These are phyloP conservation scores for Dendrolimus punctatus DNA, from an alignment of 1,140 invertebrate genomes.

Conservation along the genomic window DNA sequence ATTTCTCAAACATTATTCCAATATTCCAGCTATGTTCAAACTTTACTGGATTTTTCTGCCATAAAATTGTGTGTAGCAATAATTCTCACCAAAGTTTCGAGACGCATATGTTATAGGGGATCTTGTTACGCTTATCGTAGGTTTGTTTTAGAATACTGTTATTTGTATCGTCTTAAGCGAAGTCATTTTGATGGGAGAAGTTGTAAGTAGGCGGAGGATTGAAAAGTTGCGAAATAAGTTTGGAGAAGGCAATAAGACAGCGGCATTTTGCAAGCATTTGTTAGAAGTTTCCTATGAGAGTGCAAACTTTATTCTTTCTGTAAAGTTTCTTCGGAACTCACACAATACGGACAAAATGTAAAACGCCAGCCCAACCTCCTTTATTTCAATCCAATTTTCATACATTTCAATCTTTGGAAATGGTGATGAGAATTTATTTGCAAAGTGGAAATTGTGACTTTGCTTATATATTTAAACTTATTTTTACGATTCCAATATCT, in stretches of 20 bases:
- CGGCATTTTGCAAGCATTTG: conserved; percentile 31
- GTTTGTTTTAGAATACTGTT: conserved; percentile 27
- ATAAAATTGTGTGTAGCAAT: conserved; percentile 5
- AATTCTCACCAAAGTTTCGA: conserved; percentile 16
- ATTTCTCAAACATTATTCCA: too few species aligned
- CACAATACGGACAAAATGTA: not conserved
- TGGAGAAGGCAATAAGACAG: conserved; percentile 28
- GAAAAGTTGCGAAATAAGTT: conserved; percentile 42
- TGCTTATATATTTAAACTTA: too few species aligned
- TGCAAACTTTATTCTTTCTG: conserved; percentile 19
- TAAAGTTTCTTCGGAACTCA: conserved; percentile 3
- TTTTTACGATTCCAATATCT: too few species aligned
- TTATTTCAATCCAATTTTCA: too few species aligned
- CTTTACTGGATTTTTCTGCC: conserved; percentile 1
- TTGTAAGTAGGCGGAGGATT: conserved; percentile 40
- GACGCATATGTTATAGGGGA: conserved; percentile 8
- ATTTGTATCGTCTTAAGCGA: conserved; percentile 38
- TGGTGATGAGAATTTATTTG: too few species aligned
- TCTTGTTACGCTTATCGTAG: conserved; percentile 14
- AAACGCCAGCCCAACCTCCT: too few species aligned
- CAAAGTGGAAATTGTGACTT: too few species aligned
- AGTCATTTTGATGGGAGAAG: conserved; percentile 43
- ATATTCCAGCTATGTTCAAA: too few species aligned
- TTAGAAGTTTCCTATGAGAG: conserved; percentile 26
- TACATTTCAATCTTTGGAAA: too few species aligned